Evolutionary conservation across 2,888 invertebrate species (phyloP).

Genomic region (Philopedon plagiatum): DNA sequence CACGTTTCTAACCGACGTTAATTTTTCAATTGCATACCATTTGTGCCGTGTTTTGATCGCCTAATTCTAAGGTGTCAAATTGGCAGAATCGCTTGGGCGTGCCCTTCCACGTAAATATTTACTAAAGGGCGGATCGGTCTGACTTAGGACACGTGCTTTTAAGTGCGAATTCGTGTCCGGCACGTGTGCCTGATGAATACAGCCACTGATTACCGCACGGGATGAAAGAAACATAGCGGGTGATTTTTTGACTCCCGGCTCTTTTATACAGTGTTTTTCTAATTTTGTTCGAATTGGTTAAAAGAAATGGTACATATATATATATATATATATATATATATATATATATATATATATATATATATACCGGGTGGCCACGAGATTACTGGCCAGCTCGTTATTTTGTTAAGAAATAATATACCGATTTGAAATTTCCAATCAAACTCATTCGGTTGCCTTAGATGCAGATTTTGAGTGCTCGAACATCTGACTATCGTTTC

Average conservation of each 20-base stretch:
- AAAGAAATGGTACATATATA: neutral
- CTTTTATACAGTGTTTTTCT: neutral
- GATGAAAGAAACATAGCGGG: neutral
- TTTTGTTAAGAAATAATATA: too few relatives aligned
- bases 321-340: too few relatives aligned
- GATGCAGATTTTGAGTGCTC: too few relatives aligned
- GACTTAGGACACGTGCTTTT: constrained; percentile 31
- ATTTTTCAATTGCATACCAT: neutral
- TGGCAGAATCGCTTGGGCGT: constrained; percentile 48
- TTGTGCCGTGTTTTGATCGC: constrained; percentile 10
- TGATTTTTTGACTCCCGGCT: neutral
- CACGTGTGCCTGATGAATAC: constrained; percentile 16
- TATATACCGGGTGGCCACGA: too few relatives aligned
- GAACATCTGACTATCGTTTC: too few relatives aligned
- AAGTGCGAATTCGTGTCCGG: constrained; percentile 29
- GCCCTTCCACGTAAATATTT: constrained; percentile 45
- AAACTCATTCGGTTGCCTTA: too few relatives aligned
- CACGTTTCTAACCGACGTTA: neutral
- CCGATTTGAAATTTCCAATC: too few relatives aligned
- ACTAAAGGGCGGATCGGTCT: constrained; percentile 32
- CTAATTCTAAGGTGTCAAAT: constrained; percentile 42
- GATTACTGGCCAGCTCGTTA: too few relatives aligned
- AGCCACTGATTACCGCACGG: constrained; percentile 14
- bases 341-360: too few relatives aligned
- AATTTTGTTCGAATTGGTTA: neutral